Conservation (phyloP, 2,113 vertebrate genomes). For the Saguinus imperator region DNA sequence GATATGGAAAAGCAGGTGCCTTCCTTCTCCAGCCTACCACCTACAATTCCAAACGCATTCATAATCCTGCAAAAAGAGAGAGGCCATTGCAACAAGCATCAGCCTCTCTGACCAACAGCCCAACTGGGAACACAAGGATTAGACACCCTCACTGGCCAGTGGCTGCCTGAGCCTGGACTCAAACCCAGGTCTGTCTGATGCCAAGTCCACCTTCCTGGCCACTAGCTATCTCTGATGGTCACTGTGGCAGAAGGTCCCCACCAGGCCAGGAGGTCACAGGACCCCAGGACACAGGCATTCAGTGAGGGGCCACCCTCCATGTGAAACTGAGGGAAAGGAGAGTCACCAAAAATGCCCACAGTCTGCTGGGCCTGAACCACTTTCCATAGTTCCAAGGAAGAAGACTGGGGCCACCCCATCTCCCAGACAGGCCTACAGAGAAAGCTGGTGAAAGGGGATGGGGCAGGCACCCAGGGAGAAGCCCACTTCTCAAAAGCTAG, state of each 20-base stretch:
- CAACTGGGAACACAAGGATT: background rate
- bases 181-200: background rate
- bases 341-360: constrained; percentile 1
- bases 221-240: background rate
- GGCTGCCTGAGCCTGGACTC: accelerated
- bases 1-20: background rate
- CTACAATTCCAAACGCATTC: background rate
- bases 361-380: background rate
- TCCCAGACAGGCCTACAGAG: background rate
- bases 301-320: background rate
- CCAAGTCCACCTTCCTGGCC: background rate
- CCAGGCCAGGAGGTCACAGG: background rate
- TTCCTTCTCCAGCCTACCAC: background rate
- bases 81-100: accelerated
- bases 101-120: background rate
- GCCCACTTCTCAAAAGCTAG: background rate
- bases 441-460: background rate
- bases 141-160: background rate
- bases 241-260: accelerated
- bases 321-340: background rate
- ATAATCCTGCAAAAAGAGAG: background rate
- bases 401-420: constrained; percentile 67
- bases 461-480: background rate
- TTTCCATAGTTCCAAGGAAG: constrained; percentile 52
- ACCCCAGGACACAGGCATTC: background rate